Percentiles rank a stretch among this genome's conserved stretches.
Evolutionary conservation across 2,888 invertebrate species (phyloP).

Genomic region (Polydesmus complanatus): DNA sequence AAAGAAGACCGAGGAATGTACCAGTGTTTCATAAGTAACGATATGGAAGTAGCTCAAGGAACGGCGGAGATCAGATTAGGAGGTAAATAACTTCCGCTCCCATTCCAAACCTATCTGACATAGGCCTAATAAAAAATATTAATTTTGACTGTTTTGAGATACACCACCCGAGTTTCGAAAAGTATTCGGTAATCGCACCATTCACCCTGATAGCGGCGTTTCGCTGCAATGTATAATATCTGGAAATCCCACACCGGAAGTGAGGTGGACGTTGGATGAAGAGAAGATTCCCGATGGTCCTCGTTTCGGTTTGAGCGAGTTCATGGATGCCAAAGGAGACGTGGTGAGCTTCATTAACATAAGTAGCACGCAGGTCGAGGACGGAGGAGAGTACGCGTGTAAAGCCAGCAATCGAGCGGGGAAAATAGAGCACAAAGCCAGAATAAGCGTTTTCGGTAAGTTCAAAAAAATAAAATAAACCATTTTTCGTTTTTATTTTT

Average conservation of each 20-base stretch:
- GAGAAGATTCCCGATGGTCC: slow-evolving; percentile 1
- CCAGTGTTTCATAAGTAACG: slow-evolving; percentile 27
- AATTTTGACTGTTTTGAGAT: slow-evolving; percentile 10
- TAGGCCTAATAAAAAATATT: background rate
- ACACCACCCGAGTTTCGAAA: slow-evolving; percentile 16
- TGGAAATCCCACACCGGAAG: slow-evolving; percentile 16
- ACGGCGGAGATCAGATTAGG: slow-evolving; percentile 53
- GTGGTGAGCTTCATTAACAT: slow-evolving; percentile 15
- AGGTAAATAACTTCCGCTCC: slow-evolving; percentile 15
- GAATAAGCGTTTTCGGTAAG: slow-evolving; percentile 16
- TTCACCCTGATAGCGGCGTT: slow-evolving; percentile 7
- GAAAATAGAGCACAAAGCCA: slow-evolving; percentile 7
- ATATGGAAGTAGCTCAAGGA: slow-evolving; percentile 45
- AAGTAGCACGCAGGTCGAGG: slow-evolving; percentile 7
- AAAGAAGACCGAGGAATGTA: slow-evolving; percentile 35
- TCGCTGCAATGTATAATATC: slow-evolving; percentile 15
- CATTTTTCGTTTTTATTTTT: too few relatives aligned
- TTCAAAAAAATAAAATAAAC: too few relatives aligned
- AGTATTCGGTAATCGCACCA: slow-evolving; percentile 9
- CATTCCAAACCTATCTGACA: background rate
- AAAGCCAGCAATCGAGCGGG: slow-evolving; percentile 13
- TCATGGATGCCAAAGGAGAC: slow-evolving; percentile 15
- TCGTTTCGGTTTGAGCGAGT: slow-evolving; percentile 5
- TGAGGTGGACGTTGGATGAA: slow-evolving; percentile 14
- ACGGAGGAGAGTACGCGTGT: slow-evolving; percentile 17